Evolutionary conservation across 2,797 vertebrate species (phyloP).

Genomic region (Fistularia commersonii): DNA sequence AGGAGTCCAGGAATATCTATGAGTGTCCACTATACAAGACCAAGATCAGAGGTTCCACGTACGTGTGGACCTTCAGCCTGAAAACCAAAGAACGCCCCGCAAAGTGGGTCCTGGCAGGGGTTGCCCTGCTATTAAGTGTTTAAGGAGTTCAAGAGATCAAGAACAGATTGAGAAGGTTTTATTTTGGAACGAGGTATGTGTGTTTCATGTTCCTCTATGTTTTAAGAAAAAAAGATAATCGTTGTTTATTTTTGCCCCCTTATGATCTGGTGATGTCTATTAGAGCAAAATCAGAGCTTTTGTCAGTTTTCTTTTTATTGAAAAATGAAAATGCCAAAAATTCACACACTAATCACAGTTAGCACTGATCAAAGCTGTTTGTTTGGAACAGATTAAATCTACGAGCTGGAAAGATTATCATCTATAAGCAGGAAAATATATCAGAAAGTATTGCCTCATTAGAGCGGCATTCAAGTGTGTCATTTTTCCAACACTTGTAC

Average conservation of each 20-base stretch:
- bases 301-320: constrained; percentile 63
- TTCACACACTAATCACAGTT: constrained; percentile 68
- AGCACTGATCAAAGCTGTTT: constrained; percentile 59
- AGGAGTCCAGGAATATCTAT: constrained; percentile 79
- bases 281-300: constrained; percentile 11
- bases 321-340: constrained; percentile 69
- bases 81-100: constrained; percentile 77
- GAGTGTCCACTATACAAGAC: constrained; percentile 79
- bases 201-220: not conserved
- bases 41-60: constrained; percentile 72
- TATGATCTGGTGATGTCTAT: no score
- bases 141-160: constrained; percentile 33
- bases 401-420: constrained; percentile 35
- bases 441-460: constrained; percentile 43
- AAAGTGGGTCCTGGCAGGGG: constrained; percentile 76
- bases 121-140: constrained; percentile 77
- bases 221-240: not conserved
- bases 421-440: constrained; percentile 40
- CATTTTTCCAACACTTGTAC: constrained; percentile 50
- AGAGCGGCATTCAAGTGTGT: constrained; percentile 54
- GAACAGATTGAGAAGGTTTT: not conserved
- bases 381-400: constrained; percentile 54
- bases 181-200: not conserved
- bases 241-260: not conserved
- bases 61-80: constrained; percentile 72